Base-by-base conservation (phyloP, 2,888 invertebrate species). In the Rotaria socialis region DNA sequence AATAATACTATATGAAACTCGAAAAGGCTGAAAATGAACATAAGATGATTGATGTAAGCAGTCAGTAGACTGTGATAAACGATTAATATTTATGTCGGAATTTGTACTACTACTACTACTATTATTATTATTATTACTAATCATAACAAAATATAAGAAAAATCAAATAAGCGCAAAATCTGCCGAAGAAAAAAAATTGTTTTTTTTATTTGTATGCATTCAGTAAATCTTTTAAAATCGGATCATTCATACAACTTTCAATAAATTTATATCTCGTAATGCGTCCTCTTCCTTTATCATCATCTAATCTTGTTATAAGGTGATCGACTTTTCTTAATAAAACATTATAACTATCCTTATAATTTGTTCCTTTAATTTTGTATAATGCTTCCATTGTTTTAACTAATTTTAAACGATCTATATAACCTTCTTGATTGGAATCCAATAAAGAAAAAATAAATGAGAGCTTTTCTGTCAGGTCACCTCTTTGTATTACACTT, bases 381-480 rank as follows among this genome's bases (percentile, higher is more conserved):
- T 67, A 67, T 19, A 67, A 67, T 35, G 67, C 80, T 80, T 80
- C 43, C 80, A 80, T 80, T 14, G 47, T 80, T 43, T 80, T 19
- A 22, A 80, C 80, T 80, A 80, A 24, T 80, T 80, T 80, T n/a
- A 80, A 43, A 47, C 80, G 80, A 80, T 80, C 47, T 24, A 80
- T 47, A 47, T 80, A 80, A 24, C 80, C 80, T 24, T 80, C 22
- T 80, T 80, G 80, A 47, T 80, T n/a, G 0, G 14, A 22, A 80
- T 80, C 47, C 11, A 80, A 47, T 47, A 80, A 80, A 6, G 80
- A 80, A 47, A 80, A 80, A n/a, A 80, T 43, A 24, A 80, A 80
- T 80, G 47, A 43, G 3, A 80, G n/a, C n/a, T 80, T 80, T n/a
- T 80, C 80, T 47, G 47, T 80, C 14, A 80, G 47, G 47, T 43